Evolutionary conservation across 2,888 invertebrate genomes (phyloP).

Genomic region (Zygogramma bicolorata): DNA sequence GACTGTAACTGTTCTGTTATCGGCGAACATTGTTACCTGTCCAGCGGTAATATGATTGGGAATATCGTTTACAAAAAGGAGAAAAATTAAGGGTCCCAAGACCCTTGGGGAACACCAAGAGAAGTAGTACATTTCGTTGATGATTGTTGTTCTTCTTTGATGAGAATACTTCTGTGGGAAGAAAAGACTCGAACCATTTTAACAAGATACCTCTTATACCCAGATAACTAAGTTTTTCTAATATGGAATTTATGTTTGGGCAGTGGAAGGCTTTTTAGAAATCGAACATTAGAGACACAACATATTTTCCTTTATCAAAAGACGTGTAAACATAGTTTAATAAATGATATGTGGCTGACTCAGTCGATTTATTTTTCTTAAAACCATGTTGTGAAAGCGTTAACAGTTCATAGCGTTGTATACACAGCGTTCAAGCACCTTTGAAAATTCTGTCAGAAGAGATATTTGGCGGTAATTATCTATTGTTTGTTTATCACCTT

Average conservation of each 20-base stretch:
- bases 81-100: neutral
- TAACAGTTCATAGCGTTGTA: too few relatives aligned
- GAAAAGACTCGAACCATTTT: neutral
- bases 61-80: neutral
- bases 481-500: constrained; percentile 1
- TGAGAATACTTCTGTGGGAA: neutral
- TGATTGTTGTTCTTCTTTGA: neutral
- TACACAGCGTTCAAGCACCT: neutral
- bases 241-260: neutral
- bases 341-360: too few relatives aligned
- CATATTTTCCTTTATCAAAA: neutral
- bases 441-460: neutral
- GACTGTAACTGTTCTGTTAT: neutral
- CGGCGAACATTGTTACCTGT: neutral
- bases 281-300: neutral
- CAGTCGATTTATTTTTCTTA: too few relatives aligned
- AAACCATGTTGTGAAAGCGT: too few relatives aligned
- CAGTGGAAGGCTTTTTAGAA: neutral
- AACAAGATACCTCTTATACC: too few relatives aligned
- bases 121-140: neutral
- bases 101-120: neutral
- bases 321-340: too few relatives aligned
- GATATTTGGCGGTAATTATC: neutral
- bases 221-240: constrained; percentile 1
- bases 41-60: neutral